These are phyloP conservation scores for Gallinago stenura DNA, from an alignment of 2,797 vertebrate genomes.

Conservation along the genomic window DNA sequence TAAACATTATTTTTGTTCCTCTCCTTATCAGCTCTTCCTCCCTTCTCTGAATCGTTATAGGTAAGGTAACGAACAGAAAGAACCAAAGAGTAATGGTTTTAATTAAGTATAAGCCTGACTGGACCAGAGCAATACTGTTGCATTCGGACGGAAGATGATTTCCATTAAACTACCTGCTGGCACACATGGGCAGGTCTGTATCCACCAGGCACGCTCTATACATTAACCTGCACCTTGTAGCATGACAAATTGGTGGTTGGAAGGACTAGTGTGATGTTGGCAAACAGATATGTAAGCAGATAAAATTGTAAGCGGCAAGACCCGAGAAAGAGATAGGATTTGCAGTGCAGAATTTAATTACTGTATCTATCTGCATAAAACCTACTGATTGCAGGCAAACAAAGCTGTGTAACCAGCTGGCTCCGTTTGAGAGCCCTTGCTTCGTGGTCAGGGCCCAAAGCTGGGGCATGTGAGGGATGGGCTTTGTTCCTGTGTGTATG, in stretches of 20 bases:
- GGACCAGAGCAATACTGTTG: not conserved
- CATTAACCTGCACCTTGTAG: not conserved
- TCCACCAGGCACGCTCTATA: not conserved
- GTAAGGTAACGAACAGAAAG: not conserved
- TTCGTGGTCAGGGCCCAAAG: not conserved
- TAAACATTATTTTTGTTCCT: not conserved
- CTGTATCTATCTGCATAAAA: not conserved
- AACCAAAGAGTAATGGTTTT: not conserved
- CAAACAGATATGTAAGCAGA: not conserved
- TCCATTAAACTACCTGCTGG: not conserved
- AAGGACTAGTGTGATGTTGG: not conserved
- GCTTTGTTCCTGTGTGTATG: not conserved
- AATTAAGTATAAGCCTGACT: not conserved
- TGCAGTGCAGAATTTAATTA: not conserved
- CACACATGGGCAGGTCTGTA: not conserved
- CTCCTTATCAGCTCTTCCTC: not conserved
- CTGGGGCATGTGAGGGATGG: not conserved
- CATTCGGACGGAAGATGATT: not conserved
- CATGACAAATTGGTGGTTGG: not conserved
- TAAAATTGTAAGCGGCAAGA: not conserved
- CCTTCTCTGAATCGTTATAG: not conserved
- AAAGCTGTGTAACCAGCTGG: accelerated
- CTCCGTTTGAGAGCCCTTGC: not conserved
- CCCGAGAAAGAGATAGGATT: not conserved
- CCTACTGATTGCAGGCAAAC: not conserved